A percentile compares a stretch with the other conserved stretches of the same genome.
Conservation (phyloP, 53 echinoderm and acorn worm species). For the Arbacia lixula region DNA sequence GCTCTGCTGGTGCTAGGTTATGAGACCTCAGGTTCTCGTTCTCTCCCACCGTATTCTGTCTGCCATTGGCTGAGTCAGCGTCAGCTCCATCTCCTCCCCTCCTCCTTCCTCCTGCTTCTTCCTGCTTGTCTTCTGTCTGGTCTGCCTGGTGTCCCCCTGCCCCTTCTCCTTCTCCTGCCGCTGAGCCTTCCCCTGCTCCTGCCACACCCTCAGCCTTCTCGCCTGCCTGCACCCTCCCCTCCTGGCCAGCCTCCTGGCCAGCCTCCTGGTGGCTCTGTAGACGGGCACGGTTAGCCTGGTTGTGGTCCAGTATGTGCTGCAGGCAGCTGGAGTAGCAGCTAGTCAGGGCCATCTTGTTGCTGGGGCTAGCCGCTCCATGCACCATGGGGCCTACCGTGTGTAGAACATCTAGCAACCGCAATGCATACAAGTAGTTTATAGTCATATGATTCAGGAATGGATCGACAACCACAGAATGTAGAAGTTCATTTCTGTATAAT, state of each 20-base stretch:
- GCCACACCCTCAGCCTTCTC: neutral
- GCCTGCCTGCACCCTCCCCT: neutral
- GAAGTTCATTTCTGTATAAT: too few species aligned
- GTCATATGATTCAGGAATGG: too few species aligned
- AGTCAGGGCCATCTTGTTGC: conserved; percentile 42
- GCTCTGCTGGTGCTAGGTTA: conserved; percentile 55
- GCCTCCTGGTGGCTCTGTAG: conserved; percentile 13
- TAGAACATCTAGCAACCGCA: conserved; percentile 69
- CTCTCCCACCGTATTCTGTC: neutral
- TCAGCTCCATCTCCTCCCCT: neutral
- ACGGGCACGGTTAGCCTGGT: conserved; percentile 52
- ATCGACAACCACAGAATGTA: too few species aligned
- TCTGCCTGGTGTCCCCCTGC: neutral
- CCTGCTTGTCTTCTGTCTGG: neutral
- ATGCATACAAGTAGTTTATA: neutral
- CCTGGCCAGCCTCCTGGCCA: neutral
- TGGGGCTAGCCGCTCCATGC: neutral
- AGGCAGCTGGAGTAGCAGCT: conserved; percentile 84
- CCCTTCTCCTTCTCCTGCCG: neutral
- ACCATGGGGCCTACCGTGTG: conserved; percentile 94
- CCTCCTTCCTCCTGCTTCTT: neutral
- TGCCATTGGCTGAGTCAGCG: conserved; percentile 5
- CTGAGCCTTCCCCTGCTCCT: too few species aligned
- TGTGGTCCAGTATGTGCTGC: conserved; percentile 69
- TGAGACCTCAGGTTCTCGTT: conserved; percentile 17